Evolutionary conservation across 2,797 vertebrate species (phyloP), one percentile per base, ranked within the genome.

Genomic region (Syngnathus rostellatus): DNA sequence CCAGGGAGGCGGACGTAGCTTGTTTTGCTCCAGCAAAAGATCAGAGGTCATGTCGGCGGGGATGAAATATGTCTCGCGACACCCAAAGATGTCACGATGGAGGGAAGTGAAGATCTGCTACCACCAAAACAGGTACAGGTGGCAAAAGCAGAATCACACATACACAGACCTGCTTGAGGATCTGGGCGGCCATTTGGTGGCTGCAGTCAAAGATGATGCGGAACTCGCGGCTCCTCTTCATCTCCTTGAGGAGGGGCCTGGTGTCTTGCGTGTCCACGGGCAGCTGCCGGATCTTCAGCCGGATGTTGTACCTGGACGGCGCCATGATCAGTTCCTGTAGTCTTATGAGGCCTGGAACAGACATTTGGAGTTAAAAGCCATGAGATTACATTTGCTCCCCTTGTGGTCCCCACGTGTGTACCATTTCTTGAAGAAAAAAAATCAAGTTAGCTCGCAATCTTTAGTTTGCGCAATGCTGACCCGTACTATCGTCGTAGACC

Each of bases 251-350:
- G 68, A 99, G 91, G 0, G 97, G 96, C 50, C 97, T 87, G 0
- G 93, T 92, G 41, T 99, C 97, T 0, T 94, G 92, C 0, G 90
- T 89, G 81, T 99, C 97, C 0, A 96, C 84, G 12, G 97, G 97
- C 8, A 99, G 94, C 86, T 99, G 97, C 0, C 97, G 94, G 77
- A 98, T 99, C 86, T 99, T 99, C 84, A 99, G 91, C 53, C 97
- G 91, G 78, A 99, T 99, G 83, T 98, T 99, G 87, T 98, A 98
- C 75, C 97, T 88, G 0, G 97, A 98, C 0, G 97, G 97, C 53
- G 97, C 97, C 95, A 98, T 99, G 79, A 99, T 99, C 76, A 99
- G 90, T 86, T 99, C 96, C 82, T 99, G 97, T 71, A 99, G 93
- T 73, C 97, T 88, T 54, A 99, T 99, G 21, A 99, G 93, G 80